Evolutionary conservation across 2,797 vertebrate species (phyloP).

Genomic region (Kryptolebias ocellatus): DNA sequence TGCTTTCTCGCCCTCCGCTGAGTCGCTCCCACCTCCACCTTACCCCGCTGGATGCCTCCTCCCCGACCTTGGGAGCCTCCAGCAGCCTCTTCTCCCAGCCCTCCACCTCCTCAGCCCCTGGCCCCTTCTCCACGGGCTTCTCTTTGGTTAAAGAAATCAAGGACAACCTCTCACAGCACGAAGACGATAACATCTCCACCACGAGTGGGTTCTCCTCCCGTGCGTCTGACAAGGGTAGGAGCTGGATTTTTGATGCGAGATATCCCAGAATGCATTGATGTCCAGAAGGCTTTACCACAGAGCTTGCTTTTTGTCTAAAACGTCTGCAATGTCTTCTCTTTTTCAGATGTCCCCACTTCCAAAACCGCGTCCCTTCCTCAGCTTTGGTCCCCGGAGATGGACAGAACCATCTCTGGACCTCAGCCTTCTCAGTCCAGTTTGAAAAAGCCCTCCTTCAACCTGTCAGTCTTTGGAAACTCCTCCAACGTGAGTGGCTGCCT

Average conservation of each 20-base stretch:
- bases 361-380: constrained; percentile 88
- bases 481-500: constrained; percentile 75
- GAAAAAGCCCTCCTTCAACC: constrained; percentile 95
- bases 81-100: constrained; percentile 87
- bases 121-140: constrained; percentile 83
- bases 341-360: constrained; percentile 90
- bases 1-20: constrained; percentile 92
- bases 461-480: constrained; percentile 91
- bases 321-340: constrained; percentile 10
- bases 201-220: constrained; percentile 98
- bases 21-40: constrained; percentile 92
- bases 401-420: constrained; percentile 86
- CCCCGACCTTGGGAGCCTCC: constrained; percentile 74
- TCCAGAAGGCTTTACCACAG: too few relatives aligned
- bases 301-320: not conserved
- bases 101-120: constrained; percentile 89
- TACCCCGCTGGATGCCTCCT: constrained; percentile 83
- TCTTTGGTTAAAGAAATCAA: constrained; percentile 98
- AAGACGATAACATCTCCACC: constrained; percentile 99
- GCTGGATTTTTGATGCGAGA: not conserved
- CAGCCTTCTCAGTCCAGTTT: constrained; percentile 87
- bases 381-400: constrained; percentile 93
- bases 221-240: constrained; percentile 96
- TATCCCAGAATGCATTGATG: not conserved
- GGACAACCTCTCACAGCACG: constrained; percentile 97